Percentiles rank a stretch among this genome's conserved stretches.
These are phyloP conservation scores for Cryptoprocta ferox DNA, from an alignment of 2,797 vertebrate genomes.

Conservation along the genomic window DNA sequence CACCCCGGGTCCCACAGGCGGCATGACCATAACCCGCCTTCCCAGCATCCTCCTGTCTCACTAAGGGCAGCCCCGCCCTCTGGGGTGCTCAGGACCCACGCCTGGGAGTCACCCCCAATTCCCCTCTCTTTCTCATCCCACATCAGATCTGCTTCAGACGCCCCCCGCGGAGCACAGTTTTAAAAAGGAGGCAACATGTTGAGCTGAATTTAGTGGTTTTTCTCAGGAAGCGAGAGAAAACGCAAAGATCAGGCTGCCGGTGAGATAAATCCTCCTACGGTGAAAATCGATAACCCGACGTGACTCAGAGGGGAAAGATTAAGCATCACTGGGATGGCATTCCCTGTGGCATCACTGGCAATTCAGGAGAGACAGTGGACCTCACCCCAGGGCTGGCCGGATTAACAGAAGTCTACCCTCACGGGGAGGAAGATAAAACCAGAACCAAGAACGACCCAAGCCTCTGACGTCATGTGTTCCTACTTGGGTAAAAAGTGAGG, in stretches of 20 bases:
- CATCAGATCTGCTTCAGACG: not conserved
- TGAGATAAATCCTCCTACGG: not conserved
- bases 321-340: too few species aligned
- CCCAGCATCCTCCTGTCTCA: not conserved
- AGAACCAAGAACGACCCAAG: not conserved
- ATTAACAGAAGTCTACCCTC: not conserved
- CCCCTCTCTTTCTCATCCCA: not conserved
- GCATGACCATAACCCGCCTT: not conserved
- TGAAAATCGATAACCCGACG: not conserved
- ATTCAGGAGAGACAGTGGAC: not conserved
- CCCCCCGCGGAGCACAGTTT: not conserved
- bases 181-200: not conserved
- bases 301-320: not conserved
- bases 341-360: not conserved
- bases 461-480: not conserved
- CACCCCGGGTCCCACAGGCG: accelerated
- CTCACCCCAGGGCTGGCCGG: not conserved
- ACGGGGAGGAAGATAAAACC: not conserved
- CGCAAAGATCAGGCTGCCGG: too few species aligned
- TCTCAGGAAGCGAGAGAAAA: not conserved
- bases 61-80: not conserved
- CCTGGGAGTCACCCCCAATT: too few species aligned
- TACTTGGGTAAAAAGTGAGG: not conserved
- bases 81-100: not conserved
- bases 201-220: not conserved